Evolutionary conservation across 2,888 invertebrate species (phyloP), one percentile per base, ranked within the genome.

Genomic region (Tachina grossa): DNA sequence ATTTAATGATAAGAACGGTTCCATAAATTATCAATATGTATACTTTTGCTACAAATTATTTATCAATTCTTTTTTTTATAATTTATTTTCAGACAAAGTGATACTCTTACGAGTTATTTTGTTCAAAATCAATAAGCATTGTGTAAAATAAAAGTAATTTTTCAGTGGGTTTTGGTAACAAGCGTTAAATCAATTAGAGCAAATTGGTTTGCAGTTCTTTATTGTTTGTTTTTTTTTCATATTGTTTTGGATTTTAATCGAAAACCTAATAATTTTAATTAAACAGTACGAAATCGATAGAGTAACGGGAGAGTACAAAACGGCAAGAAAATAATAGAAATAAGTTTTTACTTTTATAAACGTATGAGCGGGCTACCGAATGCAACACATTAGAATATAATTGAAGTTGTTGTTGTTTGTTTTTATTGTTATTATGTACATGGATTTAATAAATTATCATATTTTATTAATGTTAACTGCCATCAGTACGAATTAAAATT

Each of bases 231-330:
- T n/a, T n/a, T n/a, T 31, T 31, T 31, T 31, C 31, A 31, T 31
- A 31, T 31, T 31, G 22, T 69, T 39, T 41, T 49, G 10, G 1
- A 47, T 72, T 59, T 68, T 68, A 57, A 69, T 59, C 51, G 47
- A 66, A 80, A 85, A 53, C 19, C 22, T 16, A 3, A 31, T n/a
- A 69, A 63, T 49, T 63, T 45, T 39, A 39, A 22, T 59, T 49
- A 69, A 83, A 79, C 82, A 87, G 86, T 87, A 84, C 86, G 72
- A 86, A 69, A 77, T 80, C 83, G 82, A 85, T 69, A 65, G 87
- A 84, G 79, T 68, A 75, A 39, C 79, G 55, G 57, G 41, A 83
- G 79, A 84, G 83, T 81, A 16, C 74, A 76, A 82, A 78, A 66
- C 80, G 84, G 75, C 76, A 59, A 13, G 51, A 72, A 76, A 13